These are phyloP conservation scores for Chondrosia reniformis DNA, from an alignment of 37 sponge, comb jelly and placozoan genomes.

Conservation along the genomic window DNA sequence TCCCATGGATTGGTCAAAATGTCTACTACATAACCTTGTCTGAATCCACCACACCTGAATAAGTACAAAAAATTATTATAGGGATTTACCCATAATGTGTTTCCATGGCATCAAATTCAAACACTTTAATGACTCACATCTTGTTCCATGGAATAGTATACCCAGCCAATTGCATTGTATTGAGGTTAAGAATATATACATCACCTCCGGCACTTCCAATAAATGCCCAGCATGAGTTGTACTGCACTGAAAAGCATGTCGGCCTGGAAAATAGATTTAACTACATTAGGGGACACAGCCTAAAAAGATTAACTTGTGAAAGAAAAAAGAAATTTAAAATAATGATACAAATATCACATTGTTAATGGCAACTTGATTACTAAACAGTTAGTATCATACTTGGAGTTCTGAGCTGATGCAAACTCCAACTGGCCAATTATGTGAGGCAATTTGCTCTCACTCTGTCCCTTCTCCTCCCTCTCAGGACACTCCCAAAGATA, in stretches of 20 bases:
- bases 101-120: too few species aligned
- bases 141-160: slow-evolving; percentile 71
- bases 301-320: too few species aligned
- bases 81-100: too few species aligned
- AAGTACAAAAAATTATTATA: too few species aligned
- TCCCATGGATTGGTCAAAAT: neutral
- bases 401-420: too few species aligned
- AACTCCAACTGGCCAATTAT: too few species aligned
- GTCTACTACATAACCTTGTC: neutral
- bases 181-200: slow-evolving; percentile 47
- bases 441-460: neutral
- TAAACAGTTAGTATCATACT: too few species aligned
- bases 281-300: too few species aligned
- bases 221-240: slow-evolving; percentile 60
- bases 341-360: too few species aligned
- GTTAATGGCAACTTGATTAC: too few species aligned
- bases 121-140: neutral
- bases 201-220: slow-evolving; percentile 67
- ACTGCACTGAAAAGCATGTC: slow-evolving; percentile 17
- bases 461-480: neutral
- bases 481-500: neutral
- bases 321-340: too few species aligned
- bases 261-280: too few species aligned
- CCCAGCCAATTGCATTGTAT: slow-evolving; percentile 50
- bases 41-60: neutral